A percentile compares a stretch with the other conserved stretches of the same genome.
phyloP scores from a whole-genome alignment of 2,113 vertebrate species.

The Cyanoliseus patagonus region DNA sequence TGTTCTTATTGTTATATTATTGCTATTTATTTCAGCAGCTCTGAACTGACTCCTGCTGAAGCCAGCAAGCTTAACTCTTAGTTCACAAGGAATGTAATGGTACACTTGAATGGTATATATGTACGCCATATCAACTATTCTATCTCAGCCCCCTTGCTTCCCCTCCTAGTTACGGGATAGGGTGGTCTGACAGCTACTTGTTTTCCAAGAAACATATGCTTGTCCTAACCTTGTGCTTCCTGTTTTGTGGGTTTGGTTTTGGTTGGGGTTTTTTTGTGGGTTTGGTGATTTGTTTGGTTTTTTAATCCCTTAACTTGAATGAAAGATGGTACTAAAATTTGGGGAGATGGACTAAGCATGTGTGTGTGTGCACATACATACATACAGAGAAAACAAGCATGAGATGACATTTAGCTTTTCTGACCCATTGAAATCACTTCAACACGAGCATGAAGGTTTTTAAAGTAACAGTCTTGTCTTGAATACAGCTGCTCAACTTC shows the following conservation, averaged over 20 bases:
- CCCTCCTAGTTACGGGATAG: neutral
- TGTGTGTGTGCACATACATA: accelerated
- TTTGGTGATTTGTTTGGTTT: neutral
- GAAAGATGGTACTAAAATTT: neutral
- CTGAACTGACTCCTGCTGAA: neutral
- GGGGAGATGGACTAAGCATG: neutral
- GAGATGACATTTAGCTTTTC: neutral
- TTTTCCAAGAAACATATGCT: neutral
- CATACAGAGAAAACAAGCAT: neutral
- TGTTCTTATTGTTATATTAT: neutral
- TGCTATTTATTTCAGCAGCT: neutral
- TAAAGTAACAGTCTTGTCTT: neutral
- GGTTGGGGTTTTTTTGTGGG: neutral
- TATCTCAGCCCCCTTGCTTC: neutral
- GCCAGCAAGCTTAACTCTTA: neutral
- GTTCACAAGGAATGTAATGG: neutral
- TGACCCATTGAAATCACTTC: neutral
- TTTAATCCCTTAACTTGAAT: neutral
- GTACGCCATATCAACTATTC: accelerated
- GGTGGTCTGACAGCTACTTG: neutral
- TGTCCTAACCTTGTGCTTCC: neutral
- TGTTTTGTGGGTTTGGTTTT: neutral
- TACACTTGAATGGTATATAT: neutral
- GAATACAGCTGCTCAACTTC: neutral
- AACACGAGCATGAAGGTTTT: neutral